Evolutionary conservation across 2,888 invertebrate species (phyloP), one percentile per base, ranked within the genome.

Genomic region (Heliconius hortense): DNA sequence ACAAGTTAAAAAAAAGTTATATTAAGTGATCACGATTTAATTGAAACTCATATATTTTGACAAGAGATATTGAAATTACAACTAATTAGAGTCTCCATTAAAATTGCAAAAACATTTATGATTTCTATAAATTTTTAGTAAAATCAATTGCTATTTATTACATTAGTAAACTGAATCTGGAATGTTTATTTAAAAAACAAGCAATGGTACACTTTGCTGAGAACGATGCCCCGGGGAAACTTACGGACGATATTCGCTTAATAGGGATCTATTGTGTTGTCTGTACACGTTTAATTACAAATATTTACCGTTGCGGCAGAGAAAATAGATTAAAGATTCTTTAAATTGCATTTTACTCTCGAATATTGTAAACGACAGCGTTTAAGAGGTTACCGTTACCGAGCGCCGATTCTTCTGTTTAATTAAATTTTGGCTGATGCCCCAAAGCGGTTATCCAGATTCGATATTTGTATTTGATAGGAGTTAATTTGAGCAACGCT

Each of bases 261-360:
- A 91, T 88, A 86, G 87, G 85, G 83, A 87, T 86, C 87, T 89
- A 89, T 89, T 89, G 89, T 86, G 82, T 80, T 82, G 82, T 81
- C 82, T 80, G 79, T 79, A 79, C 75, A 18, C 79, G 79, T 82
- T 84, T 85, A 84, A 84, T 85, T 85, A 81, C 82, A 80, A 78
- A 76, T 79, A 78, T 75, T 77, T 78, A 78, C 72, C 75, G 68
- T 75, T 72, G 68, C 62, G 74, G 76, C 59, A 43, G 67, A 74
- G 76, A 76, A 76, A 78, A 75, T 75, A 76, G 75, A 77, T 77
- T 73, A 73, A 67, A 73, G 70, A 73, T 75, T 75, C 74, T 75
- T 75, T 75, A 64, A 75, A 71, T 75, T 75, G 70, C 71, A 59
- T 75, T 75, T 75, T 66, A 59, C 64, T 71, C 64, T 71, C 15